phyloP scores from a whole-genome alignment of 2,113 vertebrate species.

The Pelobates fuscus region DNA sequence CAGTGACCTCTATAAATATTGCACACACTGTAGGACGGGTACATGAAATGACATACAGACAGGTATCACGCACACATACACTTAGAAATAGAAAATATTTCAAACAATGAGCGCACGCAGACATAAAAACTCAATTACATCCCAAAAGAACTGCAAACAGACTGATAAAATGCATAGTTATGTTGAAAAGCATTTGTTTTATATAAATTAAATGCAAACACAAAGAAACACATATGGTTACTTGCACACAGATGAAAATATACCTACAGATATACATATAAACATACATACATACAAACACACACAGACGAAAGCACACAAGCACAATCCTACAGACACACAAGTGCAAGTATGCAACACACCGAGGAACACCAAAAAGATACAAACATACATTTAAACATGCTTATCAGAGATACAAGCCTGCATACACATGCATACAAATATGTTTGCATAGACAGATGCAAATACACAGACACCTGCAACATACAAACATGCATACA shows the following conservation, averaged over 20 bases:
- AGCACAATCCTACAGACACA: too few species aligned
- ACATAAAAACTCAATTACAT: too few species aligned
- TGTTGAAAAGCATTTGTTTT: background rate
- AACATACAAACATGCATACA: background rate
- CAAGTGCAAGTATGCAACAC: too few species aligned
- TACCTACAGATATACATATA: background rate
- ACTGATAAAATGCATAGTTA: too few species aligned
- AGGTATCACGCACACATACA: too few species aligned
- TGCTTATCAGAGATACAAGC: background rate
- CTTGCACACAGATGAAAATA: background rate
- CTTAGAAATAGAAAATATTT: background rate
- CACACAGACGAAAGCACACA: background rate
- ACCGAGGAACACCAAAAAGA: too few species aligned
- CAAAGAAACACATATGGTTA: background rate
- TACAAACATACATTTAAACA: too few species aligned
- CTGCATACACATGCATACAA: background rate
- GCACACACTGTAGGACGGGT: too few species aligned
- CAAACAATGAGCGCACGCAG: background rate
- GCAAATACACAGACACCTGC: background rate
- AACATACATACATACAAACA: background rate
- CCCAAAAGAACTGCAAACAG: too few species aligned
- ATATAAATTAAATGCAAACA: too few species aligned
- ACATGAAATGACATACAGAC: background rate
- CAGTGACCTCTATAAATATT: too few species aligned
- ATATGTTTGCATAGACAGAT: background rate